These are phyloP conservation scores for Lepus timidus DNA, from an alignment of 2,113 vertebrate genomes.

Conservation along the genomic window DNA sequence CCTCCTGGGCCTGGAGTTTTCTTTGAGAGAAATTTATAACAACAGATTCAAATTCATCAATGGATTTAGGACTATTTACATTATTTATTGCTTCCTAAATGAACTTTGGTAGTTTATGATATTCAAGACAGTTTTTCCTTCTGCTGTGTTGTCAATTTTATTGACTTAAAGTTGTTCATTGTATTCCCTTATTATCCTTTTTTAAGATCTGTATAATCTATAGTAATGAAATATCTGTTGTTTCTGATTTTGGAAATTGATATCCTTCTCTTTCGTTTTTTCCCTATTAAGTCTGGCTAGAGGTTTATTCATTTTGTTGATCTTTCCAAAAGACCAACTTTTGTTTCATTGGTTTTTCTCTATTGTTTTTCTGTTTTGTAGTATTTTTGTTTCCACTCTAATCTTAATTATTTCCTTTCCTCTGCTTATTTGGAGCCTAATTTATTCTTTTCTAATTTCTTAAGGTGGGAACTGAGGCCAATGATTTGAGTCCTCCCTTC, in stretches of 20 bases:
- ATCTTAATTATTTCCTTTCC: background rate
- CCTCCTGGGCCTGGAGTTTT: background rate
- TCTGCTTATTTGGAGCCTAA: background rate
- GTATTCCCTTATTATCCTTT: background rate
- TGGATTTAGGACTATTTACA: no score
- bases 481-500: background rate
- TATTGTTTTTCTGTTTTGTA: background rate
- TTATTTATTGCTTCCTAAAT: background rate
- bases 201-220: background rate
- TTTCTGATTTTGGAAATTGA: background rate
- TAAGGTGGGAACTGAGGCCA: background rate
- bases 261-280: background rate
- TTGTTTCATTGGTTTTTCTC: background rate
- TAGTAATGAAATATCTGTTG: background rate
- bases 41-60: background rate
- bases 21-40: background rate
- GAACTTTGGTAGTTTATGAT: background rate
- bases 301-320: no score
- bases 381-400: background rate
- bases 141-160: background rate
- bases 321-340: background rate
- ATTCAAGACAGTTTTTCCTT: background rate
- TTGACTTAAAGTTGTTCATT: background rate
- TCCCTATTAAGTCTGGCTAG: no score
- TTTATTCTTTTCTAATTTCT: background rate